A percentile compares a stretch with the other conserved stretches of the same genome.
Conservation (phyloP, 1,140 invertebrate genomes). For the Dreissena polymorpha region DNA sequence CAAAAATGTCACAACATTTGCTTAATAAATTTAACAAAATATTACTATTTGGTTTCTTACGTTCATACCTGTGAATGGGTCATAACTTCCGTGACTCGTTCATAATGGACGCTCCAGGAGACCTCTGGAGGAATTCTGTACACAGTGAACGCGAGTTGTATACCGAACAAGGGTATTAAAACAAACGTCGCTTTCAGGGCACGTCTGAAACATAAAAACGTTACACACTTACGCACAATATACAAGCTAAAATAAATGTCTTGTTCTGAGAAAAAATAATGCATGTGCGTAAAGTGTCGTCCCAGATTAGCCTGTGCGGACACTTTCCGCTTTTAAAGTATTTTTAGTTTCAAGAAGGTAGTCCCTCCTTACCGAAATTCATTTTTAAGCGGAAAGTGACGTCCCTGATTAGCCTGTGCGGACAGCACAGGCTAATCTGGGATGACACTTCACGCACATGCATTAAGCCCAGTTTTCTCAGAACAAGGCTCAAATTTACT, state of each 20-base stretch:
- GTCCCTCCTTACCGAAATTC: too few relatives aligned
- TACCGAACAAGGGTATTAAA: conserved; percentile 86
- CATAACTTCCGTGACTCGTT: conserved; percentile 65
- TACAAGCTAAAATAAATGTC: background rate
- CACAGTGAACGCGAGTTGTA: conserved; percentile 92
- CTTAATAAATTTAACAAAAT: background rate
- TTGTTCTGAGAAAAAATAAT: background rate
- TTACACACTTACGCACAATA: background rate
- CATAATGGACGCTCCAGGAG: conserved; percentile 57
- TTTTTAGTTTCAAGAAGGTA: too few relatives aligned
- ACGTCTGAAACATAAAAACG: conserved; percentile 76
- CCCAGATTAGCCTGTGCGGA: too few relatives aligned
- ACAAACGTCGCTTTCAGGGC: conserved; percentile 90
- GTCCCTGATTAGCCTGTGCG: too few relatives aligned
- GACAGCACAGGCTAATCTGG: too few relatives aligned
- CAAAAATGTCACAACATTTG: background rate
- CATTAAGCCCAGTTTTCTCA: too few relatives aligned
- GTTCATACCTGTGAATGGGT: conserved; percentile 68
- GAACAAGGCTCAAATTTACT: background rate
- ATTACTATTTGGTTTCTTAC: background rate
- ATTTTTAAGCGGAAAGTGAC: too few relatives aligned
- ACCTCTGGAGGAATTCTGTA: conserved; percentile 82
- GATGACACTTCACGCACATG: too few relatives aligned
- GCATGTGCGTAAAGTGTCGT: background rate
- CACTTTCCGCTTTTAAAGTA: too few relatives aligned